These are phyloP conservation scores for Leptopilina clavipes DNA, from an alignment of 1,140 invertebrate species.

Conservation along the genomic window DNA sequence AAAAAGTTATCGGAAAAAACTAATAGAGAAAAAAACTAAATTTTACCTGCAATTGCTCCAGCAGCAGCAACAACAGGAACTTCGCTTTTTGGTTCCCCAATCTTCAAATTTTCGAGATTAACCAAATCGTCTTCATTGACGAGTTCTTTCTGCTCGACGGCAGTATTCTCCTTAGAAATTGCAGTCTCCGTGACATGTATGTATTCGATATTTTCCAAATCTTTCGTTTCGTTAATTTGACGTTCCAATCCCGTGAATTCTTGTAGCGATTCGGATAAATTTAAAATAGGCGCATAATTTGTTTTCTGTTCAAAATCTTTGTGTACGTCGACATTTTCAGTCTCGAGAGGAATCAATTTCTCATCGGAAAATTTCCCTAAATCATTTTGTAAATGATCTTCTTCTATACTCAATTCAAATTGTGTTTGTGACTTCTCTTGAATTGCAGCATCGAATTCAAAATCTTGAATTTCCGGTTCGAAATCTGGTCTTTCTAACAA, in stretches of 20 bases:
- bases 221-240: slow-evolving; percentile 46
- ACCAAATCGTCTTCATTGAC: slow-evolving; percentile 35
- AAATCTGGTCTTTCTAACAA: neutral
- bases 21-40: too few species aligned
- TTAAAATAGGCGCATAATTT: slow-evolving; percentile 39
- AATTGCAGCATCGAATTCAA: neutral
- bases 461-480: neutral
- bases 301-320: neutral
- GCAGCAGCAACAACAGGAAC: slow-evolving; percentile 10
- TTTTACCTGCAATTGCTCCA: neutral
- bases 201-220: slow-evolving; percentile 30
- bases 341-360: slow-evolving; percentile 40
- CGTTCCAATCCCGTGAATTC: slow-evolving; percentile 65
- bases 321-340: slow-evolving; percentile 30
- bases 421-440: slow-evolving; percentile 21
- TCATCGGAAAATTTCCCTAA: neutral
- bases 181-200: slow-evolving; percentile 42
- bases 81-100: slow-evolving; percentile 1
- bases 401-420: slow-evolving; percentile 1
- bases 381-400: slow-evolving; percentile 16
- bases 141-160: slow-evolving; percentile 48
- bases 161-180: slow-evolving; percentile 46
- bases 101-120: neutral
- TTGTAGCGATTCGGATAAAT: slow-evolving; percentile 61
- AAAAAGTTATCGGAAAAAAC: too few species aligned